These are phyloP conservation scores for Stigmatopora nigra DNA, from an alignment of 2,113 vertebrate genomes.

Conservation along the genomic window DNA sequence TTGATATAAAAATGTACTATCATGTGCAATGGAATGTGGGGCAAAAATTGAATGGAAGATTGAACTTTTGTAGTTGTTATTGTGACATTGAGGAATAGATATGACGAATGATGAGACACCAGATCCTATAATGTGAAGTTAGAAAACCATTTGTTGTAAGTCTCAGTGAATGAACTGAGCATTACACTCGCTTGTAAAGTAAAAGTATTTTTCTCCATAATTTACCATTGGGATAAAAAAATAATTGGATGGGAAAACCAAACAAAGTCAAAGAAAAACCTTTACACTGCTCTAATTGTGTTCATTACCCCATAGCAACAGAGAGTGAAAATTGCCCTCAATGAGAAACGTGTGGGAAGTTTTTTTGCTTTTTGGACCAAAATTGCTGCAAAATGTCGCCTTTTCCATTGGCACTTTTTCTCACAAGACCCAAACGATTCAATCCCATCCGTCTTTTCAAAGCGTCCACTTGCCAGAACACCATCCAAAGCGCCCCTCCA, in stretches of 20 bases:
- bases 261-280: not conserved
- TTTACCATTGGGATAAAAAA: not conserved
- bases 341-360: no score
- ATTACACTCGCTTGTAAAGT: not conserved
- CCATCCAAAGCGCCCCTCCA: not conserved
- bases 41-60: no score
- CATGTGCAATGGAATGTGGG: no score
- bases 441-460: not conserved
- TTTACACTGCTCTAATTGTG: not conserved
- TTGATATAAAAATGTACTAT: no score
- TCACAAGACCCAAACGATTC: not conserved
- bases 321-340: not conserved
- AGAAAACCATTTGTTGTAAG: no score
- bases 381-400: not conserved
- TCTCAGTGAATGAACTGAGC: not conserved
- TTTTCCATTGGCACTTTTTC: not conserved
- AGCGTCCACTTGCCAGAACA: not conserved
- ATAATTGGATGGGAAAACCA: not conserved
- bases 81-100: no score
- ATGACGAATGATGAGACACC: no score
- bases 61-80: no score
- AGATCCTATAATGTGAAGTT: no score
- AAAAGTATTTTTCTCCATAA: not conserved
- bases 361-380: no score
- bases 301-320: not conserved